phyloP scores from a whole-genome alignment of 2,888 invertebrate genomes.

The Cerastis rubricosa region DNA sequence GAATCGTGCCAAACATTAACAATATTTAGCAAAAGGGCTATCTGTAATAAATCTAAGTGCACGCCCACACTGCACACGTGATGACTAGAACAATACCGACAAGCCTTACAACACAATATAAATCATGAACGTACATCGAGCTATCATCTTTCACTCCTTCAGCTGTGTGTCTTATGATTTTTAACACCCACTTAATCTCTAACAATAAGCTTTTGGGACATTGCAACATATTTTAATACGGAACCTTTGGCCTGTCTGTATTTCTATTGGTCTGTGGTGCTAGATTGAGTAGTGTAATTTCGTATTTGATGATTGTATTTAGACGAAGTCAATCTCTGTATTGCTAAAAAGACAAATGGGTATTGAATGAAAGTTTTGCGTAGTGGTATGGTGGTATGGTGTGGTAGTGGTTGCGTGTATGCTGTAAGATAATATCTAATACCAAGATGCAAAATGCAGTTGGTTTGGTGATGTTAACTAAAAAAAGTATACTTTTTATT shows the following conservation, averaged over 20 bases:
- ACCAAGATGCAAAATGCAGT: neutral
- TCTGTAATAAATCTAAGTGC: constrained; percentile 85
- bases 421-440: neutral
- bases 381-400: neutral
- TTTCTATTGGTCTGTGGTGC: constrained; percentile 53
- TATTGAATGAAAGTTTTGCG: constrained; percentile 7
- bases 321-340: constrained; percentile 45
- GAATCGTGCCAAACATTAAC: constrained; percentile 67
- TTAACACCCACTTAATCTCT: constrained; percentile 89
- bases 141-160: constrained; percentile 87
- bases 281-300: constrained; percentile 58
- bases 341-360: constrained; percentile 37
- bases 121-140: constrained; percentile 85
- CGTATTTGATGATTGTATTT: constrained; percentile 63
- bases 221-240: constrained; percentile 75
- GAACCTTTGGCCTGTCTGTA: constrained; percentile 54
- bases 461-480: too few species aligned
- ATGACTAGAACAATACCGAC: constrained; percentile 85
- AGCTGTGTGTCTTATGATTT: constrained; percentile 86
- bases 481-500: too few species aligned
- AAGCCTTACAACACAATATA: constrained; percentile 85
- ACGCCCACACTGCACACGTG: constrained; percentile 82
- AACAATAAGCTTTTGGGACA: constrained; percentile 81
- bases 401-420: neutral
- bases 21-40: constrained; percentile 80